These are phyloP conservation scores for Orthonevra nobilis DNA, from an alignment of 2,888 invertebrate species.

Conservation along the genomic window DNA sequence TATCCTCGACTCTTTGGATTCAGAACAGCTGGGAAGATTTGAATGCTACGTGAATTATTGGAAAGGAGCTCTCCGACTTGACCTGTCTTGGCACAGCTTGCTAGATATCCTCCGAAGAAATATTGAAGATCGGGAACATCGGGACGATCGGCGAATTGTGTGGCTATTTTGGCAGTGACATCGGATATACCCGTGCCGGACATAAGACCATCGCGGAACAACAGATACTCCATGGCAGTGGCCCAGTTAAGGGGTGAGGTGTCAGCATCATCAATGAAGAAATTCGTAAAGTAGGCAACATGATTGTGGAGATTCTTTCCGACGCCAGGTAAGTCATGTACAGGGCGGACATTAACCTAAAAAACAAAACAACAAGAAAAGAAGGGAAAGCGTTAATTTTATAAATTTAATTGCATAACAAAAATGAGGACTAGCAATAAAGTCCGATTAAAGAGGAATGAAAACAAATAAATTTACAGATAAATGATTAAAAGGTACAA, in stretches of 20 bases:
- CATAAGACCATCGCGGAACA: conserved; percentile 94
- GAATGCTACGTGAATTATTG: conserved; percentile 85
- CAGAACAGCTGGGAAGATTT: conserved; percentile 90
- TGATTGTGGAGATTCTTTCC: conserved; percentile 93
- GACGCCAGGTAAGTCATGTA: conserved; percentile 89
- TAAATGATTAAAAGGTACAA: too few relatives aligned
- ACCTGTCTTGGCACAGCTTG: conserved; percentile 91
- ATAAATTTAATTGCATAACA: too few relatives aligned
- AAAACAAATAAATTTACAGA: too few relatives aligned
- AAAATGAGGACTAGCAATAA: too few relatives aligned
- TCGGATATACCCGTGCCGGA: conserved; percentile 94
- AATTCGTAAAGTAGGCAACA: conserved; percentile 89
- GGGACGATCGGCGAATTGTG: conserved; percentile 87
- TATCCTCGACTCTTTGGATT: conserved; percentile 93
- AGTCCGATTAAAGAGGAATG: too few relatives aligned
- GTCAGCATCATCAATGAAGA: conserved; percentile 91
- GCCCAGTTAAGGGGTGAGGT: conserved; percentile 94
- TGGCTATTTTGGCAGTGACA: conserved; percentile 91
- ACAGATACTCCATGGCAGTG: conserved; percentile 93
- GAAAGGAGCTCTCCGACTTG: conserved; percentile 90
- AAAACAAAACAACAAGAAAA: neutral
- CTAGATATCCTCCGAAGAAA: conserved; percentile 93
- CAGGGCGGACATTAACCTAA: conserved; percentile 83
- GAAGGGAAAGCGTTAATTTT: neutral
- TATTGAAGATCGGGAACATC: conserved; percentile 92